Evolutionary conservation across 2,113 vertebrate species (phyloP).

Genomic region (Sinocyclocheilus maitianheensis): DNA sequence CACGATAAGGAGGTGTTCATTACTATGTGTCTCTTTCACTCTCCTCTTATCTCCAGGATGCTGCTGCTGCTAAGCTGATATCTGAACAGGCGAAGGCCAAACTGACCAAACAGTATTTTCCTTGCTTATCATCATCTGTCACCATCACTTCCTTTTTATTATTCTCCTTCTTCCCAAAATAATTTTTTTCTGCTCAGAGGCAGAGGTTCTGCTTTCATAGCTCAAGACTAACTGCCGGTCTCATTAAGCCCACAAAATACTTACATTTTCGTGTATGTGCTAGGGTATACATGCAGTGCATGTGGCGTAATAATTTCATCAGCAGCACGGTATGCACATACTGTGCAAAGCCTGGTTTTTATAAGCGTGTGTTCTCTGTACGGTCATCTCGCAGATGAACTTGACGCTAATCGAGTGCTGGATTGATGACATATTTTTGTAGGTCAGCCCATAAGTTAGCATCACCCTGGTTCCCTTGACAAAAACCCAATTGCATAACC

Average conservation of each 20-base stretch:
- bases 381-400: no score
- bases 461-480: no score
- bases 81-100: slow-evolving; percentile 13
- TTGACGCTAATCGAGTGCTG: no score
- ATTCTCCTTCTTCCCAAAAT: not conserved
- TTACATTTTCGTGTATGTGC: not conserved
- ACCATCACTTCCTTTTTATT: not conserved
- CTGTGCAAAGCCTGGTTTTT: no score
- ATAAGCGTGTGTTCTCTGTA: no score
- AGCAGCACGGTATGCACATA: no score
- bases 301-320: no score
- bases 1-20: not conserved
- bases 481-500: no score
- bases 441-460: no score
- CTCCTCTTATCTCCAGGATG: slow-evolving; percentile 44
- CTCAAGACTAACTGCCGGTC: not conserved
- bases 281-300: no score
- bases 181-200: not conserved
- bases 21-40: slow-evolving; percentile 18
- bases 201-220: not conserved
- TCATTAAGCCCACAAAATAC: not conserved
- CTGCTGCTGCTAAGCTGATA: slow-evolving; percentile 35
- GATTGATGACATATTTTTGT: no score
- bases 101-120: slow-evolving; percentile 34
- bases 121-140: slow-evolving; percentile 12